Conservation (phyloP, 2,797 vertebrate species). For the Parambassis ranga region DNA sequence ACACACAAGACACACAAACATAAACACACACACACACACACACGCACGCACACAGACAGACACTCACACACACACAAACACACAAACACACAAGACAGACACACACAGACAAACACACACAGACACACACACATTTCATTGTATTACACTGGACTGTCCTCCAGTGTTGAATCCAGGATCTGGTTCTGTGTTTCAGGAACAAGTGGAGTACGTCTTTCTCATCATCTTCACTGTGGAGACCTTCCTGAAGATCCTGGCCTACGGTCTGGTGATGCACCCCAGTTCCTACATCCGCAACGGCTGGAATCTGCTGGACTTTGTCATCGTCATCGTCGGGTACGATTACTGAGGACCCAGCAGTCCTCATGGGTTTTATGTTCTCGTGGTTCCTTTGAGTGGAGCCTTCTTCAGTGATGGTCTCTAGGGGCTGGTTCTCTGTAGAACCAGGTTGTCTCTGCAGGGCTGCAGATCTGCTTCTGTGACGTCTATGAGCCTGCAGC, state of each 20-base stretch:
- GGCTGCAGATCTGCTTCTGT: not conserved
- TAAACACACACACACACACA: not conserved
- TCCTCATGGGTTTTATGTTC: not conserved
- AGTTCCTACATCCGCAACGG: constrained; percentile 94
- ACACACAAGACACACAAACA: no score
- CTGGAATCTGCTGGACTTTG: constrained; percentile 95
- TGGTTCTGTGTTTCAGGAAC: constrained; percentile 81
- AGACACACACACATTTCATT: no score
- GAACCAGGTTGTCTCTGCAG: not conserved
- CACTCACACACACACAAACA: not conserved
- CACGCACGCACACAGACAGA: not conserved
- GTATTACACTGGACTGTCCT: no score
- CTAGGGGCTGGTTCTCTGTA: rapidly evolving
- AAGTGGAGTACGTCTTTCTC: constrained; percentile 94
- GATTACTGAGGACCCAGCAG: not conserved
- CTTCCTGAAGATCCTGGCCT: constrained; percentile 93
- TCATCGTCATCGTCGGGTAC: constrained; percentile 94
- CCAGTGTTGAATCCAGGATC: no score
- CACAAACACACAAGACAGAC: no score
- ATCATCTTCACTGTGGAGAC: constrained; percentile 95
- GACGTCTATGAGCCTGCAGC: not conserved
- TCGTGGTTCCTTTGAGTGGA: no score
- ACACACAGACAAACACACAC: no score
- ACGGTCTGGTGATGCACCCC: constrained; percentile 92
- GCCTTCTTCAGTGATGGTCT: not conserved